Evolutionary conservation across 2,797 vertebrate species (phyloP).

Genomic region (Taenioides sp.): DNA sequence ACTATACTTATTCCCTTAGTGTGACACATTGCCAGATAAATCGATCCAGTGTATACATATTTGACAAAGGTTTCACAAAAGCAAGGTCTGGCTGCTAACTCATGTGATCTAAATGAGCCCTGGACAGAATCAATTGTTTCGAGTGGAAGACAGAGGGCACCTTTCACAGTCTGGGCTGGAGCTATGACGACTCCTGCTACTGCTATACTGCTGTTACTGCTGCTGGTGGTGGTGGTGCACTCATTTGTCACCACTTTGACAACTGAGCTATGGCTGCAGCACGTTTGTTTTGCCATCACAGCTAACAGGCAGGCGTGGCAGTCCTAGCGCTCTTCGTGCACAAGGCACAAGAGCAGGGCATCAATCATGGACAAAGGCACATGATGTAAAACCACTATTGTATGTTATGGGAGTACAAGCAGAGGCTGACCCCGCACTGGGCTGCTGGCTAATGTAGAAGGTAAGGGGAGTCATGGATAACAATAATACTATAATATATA

Average conservation of each 20-base stretch:
- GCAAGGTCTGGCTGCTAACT: constrained; percentile 15
- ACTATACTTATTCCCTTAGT: background rate
- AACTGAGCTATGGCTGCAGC: constrained; percentile 76
- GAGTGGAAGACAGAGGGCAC: constrained; percentile 66
- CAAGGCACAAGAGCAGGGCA: constrained; percentile 40
- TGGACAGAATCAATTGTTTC: constrained; percentile 56
- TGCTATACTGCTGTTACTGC: constrained; percentile 49
- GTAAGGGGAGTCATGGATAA: constrained; percentile 1
- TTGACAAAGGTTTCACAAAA: constrained; percentile 20
- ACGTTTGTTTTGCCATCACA: constrained; percentile 73
- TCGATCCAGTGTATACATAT: background rate
- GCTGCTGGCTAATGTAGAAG: constrained; percentile 31
- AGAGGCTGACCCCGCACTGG: constrained; percentile 29
- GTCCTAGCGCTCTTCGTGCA: constrained; percentile 47
- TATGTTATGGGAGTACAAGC: constrained; percentile 27
- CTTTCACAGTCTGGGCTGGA: constrained; percentile 62
- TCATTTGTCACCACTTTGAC: constrained; percentile 78
- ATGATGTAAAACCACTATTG: constrained; percentile 37
- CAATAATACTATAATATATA: constrained; percentile 10
- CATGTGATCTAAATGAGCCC: constrained; percentile 47
- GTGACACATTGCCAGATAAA: background rate
- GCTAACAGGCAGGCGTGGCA: constrained; percentile 57
- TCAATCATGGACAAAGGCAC: constrained; percentile 54
- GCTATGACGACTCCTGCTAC: constrained; percentile 40
- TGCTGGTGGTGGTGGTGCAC: constrained; percentile 57